A percentile compares a stretch with the other conserved stretches of the same genome.
Evolutionary conservation across 2,113 vertebrate genomes (phyloP).

Genomic region (Sprattus sprattus): DNA sequence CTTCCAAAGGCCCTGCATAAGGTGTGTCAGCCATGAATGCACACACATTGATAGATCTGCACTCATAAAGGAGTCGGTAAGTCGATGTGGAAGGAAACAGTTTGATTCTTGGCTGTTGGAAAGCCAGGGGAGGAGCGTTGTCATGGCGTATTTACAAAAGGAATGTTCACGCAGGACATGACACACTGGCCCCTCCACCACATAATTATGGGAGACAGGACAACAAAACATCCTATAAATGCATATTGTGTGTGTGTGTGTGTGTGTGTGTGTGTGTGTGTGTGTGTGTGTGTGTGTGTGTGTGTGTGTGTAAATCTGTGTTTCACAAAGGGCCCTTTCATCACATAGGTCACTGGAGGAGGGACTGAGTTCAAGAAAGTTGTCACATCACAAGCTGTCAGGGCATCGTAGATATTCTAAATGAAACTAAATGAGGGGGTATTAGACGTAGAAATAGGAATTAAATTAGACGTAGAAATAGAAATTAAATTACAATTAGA

Average conservation of each 20-base stretch:
- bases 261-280: too few species aligned
- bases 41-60: slow-evolving; percentile 5
- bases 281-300: too few species aligned
- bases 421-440: background rate
- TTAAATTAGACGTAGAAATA: too few species aligned
- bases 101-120: background rate
- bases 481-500: too few species aligned
- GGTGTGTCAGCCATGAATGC: background rate
- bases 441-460: too few species aligned
- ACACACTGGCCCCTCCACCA: background rate
- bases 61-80: slow-evolving; percentile 41
- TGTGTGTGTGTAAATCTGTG: too few species aligned
- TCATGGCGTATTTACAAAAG: background rate
- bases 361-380: background rate
- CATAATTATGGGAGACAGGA: background rate
- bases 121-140: background rate
- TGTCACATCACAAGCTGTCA: background rate
- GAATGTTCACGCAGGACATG: background rate
- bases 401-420: background rate
- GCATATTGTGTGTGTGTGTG: background rate
- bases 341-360: background rate
- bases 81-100: slow-evolving; percentile 42
- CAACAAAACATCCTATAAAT: background rate
- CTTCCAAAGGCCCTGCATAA: background rate
- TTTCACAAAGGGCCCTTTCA: background rate